A percentile compares a stretch with the other conserved stretches of the same genome.
These are phyloP conservation scores for Gouania willdenowi DNA, from an alignment of 2,797 vertebrate genomes.

Conservation along the genomic window DNA sequence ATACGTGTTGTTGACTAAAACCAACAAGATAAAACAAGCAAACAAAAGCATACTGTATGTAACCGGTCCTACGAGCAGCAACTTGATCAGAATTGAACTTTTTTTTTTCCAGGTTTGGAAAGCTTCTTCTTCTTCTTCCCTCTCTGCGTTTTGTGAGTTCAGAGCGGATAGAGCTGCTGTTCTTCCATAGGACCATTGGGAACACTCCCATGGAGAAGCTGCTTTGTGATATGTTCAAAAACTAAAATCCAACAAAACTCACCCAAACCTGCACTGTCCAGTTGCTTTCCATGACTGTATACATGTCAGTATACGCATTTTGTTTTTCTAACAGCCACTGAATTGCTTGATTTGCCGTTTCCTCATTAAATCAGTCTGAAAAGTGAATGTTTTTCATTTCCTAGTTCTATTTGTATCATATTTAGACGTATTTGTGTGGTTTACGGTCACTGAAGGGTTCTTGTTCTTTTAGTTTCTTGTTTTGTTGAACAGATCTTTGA, in stretches of 20 bases:
- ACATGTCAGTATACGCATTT: constrained; percentile 37
- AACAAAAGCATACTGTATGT: too few relatives aligned
- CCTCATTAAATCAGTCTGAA: constrained; percentile 8
- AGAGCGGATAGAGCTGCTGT: constrained; percentile 90
- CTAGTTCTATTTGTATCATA: constrained; percentile 29
- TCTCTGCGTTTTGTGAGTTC: constrained; percentile 89
- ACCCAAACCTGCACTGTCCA: too few relatives aligned
- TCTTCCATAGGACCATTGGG: constrained; percentile 95
- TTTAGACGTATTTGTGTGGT: constrained; percentile 18
- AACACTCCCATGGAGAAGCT: constrained; percentile 98
- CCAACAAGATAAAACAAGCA: too few relatives aligned
- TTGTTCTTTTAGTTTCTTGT: constrained; percentile 2
- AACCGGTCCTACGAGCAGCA: too few relatives aligned
- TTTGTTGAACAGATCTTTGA: constrained; percentile 5
- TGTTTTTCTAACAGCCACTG: constrained; percentile 46
- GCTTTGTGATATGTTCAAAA: constrained; percentile 98
- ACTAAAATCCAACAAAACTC: constrained; percentile 72
- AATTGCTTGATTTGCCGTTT: constrained; percentile 37
- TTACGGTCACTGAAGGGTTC: not conserved
- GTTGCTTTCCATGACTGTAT: constrained; percentile 17
- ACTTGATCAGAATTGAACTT: too few relatives aligned
- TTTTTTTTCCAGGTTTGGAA: constrained; percentile 82
- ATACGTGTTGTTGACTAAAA: too few relatives aligned
- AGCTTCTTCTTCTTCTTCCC: constrained; percentile 89
- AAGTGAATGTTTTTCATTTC: too few relatives aligned